Conservation (phyloP, 92 coral and sea anemone genomes). For the Zoanthus sansibaricus region DNA sequence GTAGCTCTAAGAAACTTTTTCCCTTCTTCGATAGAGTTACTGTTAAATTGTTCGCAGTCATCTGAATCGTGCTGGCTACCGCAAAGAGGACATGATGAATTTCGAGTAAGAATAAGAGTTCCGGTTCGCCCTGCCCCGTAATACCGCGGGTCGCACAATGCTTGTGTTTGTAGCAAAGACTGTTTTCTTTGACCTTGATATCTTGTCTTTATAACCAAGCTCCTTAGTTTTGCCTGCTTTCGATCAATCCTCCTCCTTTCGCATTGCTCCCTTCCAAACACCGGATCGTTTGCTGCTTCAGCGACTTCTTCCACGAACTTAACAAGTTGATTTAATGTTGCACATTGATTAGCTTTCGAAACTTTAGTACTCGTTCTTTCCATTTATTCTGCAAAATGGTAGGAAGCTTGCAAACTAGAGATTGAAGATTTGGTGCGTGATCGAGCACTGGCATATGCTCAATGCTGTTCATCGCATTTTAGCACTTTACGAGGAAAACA, state of each 20-base stretch:
- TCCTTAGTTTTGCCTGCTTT: constrained; percentile 25
- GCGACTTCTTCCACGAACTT: constrained; percentile 56
- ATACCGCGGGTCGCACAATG: constrained; percentile 26
- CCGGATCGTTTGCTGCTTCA: constrained; percentile 70
- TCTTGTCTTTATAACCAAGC: constrained; percentile 12
- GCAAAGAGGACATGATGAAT: constrained; percentile 41
- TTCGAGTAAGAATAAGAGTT: constrained; percentile 11
- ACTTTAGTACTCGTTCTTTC: background rate
- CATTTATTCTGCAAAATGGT: too few relatives aligned
- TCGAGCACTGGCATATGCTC: too few relatives aligned
- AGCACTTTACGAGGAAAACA: too few relatives aligned
- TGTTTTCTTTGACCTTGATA: constrained; percentile 29
- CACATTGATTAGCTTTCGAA: background rate
- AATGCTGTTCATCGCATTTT: too few relatives aligned
- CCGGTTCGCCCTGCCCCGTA: constrained; percentile 26
- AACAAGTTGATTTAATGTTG: constrained; percentile 42
- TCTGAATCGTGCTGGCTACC: constrained; percentile 54
- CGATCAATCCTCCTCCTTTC: constrained; percentile 30
- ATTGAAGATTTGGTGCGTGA: too few relatives aligned
- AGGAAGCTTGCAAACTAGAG: too few relatives aligned
- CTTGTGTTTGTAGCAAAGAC: constrained; percentile 27
- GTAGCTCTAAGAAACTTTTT: constrained; percentile 55
- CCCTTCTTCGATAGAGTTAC: constrained; percentile 52
- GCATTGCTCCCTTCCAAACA: constrained; percentile 21
- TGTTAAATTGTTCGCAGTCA: constrained; percentile 53